These are phyloP conservation scores for Monodelphis domestica DNA, from an alignment of 2,797 vertebrate genomes.

Conservation along the genomic window DNA sequence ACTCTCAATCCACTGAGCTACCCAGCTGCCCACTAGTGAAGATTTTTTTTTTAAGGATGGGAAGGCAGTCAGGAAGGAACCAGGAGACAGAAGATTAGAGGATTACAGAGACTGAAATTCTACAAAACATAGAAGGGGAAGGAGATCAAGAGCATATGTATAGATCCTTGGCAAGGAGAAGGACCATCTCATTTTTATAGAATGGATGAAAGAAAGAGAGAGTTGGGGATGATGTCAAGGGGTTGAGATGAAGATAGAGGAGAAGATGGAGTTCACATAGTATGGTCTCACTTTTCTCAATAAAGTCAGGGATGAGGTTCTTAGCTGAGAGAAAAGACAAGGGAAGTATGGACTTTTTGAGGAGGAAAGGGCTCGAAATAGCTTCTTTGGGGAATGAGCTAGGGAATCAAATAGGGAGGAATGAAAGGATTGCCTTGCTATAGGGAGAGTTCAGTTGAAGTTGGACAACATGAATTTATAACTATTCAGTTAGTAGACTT, in stretches of 20 bases:
- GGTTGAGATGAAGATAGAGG: not conserved
- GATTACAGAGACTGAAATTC: not conserved
- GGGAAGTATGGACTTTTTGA: not conserved
- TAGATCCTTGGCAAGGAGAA: not conserved
- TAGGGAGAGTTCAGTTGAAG: not conserved
- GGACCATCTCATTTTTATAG: too few relatives aligned
- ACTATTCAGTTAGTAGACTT: not conserved
- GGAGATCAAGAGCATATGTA: not conserved
- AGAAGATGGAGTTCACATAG: not conserved
- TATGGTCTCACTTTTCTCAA: not conserved
- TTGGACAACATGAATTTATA: not conserved
- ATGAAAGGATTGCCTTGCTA: not conserved
- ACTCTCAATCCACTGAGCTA: too few relatives aligned
- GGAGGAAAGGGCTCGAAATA: not conserved
- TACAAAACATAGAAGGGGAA: not conserved
- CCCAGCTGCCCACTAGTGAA: too few relatives aligned
- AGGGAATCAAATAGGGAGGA: not conserved
- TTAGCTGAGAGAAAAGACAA: not conserved
- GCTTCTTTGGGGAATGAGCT: not conserved
- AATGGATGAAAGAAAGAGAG: not conserved
- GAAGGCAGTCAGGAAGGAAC: not conserved
- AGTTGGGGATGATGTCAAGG: not conserved
- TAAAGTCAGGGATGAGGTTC: not conserved
- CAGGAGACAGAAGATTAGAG: not conserved
- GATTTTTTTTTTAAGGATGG: not conserved